phyloP scores from a whole-genome alignment of 2,888 invertebrate species.

The Euphydryas editha region DNA sequence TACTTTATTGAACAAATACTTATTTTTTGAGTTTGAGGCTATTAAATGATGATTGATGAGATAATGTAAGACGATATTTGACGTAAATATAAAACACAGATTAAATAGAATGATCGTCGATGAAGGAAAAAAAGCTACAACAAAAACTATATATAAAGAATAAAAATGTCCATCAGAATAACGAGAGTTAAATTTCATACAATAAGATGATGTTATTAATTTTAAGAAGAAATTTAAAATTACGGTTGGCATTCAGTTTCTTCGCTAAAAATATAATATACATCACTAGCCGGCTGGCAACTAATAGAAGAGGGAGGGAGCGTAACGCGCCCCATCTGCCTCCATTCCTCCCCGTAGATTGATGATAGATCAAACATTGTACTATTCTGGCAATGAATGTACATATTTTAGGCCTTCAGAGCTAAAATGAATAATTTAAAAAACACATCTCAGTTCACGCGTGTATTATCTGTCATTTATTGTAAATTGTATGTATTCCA shows the following conservation, averaged over 20 bases:
- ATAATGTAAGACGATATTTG: conserved; percentile 4
- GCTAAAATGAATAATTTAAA: conserved; percentile 1
- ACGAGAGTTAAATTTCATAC: conserved; percentile 19
- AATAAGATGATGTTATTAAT: conserved; percentile 13
- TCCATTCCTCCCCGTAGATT: conserved; percentile 50
- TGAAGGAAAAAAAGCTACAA: conserved; percentile 8
- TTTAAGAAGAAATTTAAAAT: conserved; percentile 12
- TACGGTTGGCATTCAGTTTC: conserved; percentile 21
- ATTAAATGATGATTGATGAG: conserved; percentile 1
- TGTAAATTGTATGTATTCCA: neutral
- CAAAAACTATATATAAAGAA: neutral
- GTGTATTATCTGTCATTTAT: conserved; percentile 1
- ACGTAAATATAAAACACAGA: neutral
- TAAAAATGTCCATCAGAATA: neutral
- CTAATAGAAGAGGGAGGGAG: conserved; percentile 49
- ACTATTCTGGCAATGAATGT: conserved; percentile 31
- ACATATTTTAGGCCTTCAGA: conserved; percentile 19
- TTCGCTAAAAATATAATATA: conserved; percentile 42
- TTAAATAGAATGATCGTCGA: neutral
- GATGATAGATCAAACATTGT: conserved; percentile 58
- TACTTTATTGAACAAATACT: conserved; percentile 4
- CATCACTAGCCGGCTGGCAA: conserved; percentile 40
- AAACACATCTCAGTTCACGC: neutral
- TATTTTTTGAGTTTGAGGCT: neutral
- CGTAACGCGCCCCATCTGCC: conserved; percentile 38